A percentile compares a stretch with the other conserved stretches of the same genome.
Evolutionary conservation across 2,113 vertebrate genomes (phyloP).

Genomic region (Hylia prasina): DNA sequence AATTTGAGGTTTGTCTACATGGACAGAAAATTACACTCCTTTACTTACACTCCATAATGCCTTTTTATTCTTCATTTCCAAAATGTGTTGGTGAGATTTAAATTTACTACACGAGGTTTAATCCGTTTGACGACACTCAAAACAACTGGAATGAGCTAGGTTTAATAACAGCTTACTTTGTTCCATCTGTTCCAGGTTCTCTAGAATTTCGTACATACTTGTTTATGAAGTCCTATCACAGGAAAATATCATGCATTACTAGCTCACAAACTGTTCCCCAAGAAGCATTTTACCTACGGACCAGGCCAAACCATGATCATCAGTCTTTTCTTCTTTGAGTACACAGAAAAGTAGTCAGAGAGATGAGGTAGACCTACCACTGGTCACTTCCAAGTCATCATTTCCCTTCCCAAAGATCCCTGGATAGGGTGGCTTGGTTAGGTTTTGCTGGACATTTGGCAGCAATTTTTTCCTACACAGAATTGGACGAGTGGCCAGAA

Average conservation of each 20-base stretch:
- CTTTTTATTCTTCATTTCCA: neutral
- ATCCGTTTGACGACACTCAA: neutral
- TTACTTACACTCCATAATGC: neutral
- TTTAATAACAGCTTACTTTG: neutral
- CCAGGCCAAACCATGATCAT: neutral
- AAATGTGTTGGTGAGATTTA: neutral
- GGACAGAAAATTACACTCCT: neutral
- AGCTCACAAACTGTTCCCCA: neutral
- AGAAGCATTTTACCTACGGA: neutral
- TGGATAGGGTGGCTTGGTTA: neutral
- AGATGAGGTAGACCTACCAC: neutral
- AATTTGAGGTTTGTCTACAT: neutral
- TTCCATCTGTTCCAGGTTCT: neutral
- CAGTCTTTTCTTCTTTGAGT: neutral
- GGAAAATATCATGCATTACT: neutral
- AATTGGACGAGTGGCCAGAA: neutral
- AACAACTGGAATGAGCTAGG: neutral
- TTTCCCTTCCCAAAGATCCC: neutral
- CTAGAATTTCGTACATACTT: neutral
- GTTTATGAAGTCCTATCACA: neutral
- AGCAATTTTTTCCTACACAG: neutral
- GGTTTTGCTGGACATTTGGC: neutral
- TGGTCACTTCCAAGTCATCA: neutral
- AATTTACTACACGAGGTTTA: neutral
- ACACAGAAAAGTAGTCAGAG: neutral